These are phyloP conservation scores for Torymus auratus DNA, from an alignment of 2,888 invertebrate genomes.

Conservation along the genomic window DNA sequence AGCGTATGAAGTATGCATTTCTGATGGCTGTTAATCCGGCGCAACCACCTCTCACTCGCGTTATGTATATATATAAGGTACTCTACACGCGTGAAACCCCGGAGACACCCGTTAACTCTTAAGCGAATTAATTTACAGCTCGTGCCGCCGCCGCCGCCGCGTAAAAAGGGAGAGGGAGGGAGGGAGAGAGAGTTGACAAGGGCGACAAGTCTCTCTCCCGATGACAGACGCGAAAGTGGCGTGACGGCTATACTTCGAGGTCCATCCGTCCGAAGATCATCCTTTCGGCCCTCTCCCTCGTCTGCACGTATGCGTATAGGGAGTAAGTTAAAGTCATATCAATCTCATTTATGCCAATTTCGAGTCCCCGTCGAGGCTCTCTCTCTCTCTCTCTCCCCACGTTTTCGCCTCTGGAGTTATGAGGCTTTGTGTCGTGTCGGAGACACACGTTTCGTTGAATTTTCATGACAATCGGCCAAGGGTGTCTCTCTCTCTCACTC, in stretches of 20 bases:
- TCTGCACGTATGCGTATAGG: neutral
- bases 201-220: conserved; percentile 50
- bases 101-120: conserved; percentile 49
- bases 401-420: no score
- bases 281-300: conserved; percentile 56
- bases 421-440: neutral
- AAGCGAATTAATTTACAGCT: conserved; percentile 59
- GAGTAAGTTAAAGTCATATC: conserved; percentile 76
- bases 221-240: conserved; percentile 66
- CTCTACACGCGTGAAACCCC: conserved; percentile 12
- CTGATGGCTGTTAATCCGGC: conserved; percentile 51
- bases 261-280: conserved; percentile 32
- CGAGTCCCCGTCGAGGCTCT: conserved; percentile 48
- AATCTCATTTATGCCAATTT: conserved; percentile 77
- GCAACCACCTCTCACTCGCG: conserved; percentile 29
- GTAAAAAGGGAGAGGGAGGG: neutral
- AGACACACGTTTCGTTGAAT: conserved; percentile 53
- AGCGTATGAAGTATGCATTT: conserved; percentile 45
- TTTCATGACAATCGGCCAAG: conserved; percentile 69
- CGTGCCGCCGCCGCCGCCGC: conserved; percentile 46
- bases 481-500: conserved; percentile 32
- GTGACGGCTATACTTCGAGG: conserved; percentile 67
- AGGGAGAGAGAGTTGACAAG: conserved; percentile 27
- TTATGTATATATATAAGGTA: neutral
- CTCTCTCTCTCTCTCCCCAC: neutral